Conservation (phyloP, 2,113 vertebrate species). For the Eurypyga helias region DNA sequence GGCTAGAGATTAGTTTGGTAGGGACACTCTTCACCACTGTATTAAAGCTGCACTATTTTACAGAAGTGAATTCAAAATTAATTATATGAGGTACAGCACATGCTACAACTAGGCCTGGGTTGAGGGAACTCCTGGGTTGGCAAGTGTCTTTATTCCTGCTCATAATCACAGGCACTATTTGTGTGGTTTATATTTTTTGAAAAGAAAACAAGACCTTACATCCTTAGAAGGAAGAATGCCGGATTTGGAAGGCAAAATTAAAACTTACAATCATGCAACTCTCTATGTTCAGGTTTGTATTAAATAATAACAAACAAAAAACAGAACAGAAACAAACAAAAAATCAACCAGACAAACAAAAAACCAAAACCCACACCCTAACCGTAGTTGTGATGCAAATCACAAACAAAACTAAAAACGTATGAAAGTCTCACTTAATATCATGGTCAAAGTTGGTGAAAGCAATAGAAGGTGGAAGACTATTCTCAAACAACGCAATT, state of each 20-base stretch:
- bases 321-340: neutral
- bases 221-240: neutral
- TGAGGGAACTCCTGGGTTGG: neutral
- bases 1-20: neutral
- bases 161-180: neutral
- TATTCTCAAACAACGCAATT: neutral
- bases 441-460: neutral
- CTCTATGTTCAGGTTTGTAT: neutral
- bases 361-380: too few relatives aligned
- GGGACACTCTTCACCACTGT: neutral
- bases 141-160: neutral
- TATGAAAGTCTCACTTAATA: neutral
- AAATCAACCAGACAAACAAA: too few relatives aligned
- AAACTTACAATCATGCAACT: neutral
- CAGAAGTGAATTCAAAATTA: neutral
- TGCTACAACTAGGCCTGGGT: neutral
- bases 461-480: neutral
- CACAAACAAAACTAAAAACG: neutral
- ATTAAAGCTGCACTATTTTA: neutral
- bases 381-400: neutral
- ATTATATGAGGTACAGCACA: neutral
- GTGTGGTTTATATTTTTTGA: neutral
- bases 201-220: neutral
- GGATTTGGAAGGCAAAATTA: neutral
- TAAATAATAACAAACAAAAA: neutral